These are phyloP conservation scores for Neoascia interrupta DNA, from an alignment of 2,888 invertebrate genomes.

Conservation along the genomic window DNA sequence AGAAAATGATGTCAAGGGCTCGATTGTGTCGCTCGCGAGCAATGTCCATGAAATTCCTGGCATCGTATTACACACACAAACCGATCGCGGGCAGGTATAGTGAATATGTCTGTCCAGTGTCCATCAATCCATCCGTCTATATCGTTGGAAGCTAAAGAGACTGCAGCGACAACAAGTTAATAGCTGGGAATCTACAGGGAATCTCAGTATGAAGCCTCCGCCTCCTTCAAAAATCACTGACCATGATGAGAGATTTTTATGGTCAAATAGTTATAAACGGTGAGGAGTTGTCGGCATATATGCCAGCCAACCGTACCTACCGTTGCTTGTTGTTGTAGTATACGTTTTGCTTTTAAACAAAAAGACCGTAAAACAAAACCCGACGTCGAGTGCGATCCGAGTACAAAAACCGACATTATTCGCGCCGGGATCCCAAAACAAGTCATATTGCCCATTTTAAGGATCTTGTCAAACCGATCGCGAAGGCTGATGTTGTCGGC, in stretches of 20 bases:
- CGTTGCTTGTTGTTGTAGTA: constrained; percentile 19
- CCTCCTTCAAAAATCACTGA: constrained; percentile 44
- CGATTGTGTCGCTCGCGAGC: constrained; percentile 12
- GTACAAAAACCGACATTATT: constrained; percentile 66
- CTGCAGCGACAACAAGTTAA: constrained; percentile 56
- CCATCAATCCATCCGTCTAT: constrained; percentile 29
- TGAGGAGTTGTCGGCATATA: constrained; percentile 22
- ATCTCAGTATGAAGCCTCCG: constrained; percentile 34
- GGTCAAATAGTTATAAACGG: constrained; percentile 67
- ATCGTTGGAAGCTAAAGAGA: constrained; percentile 8
- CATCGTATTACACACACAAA: constrained; percentile 39
- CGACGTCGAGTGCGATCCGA: constrained; percentile 37
- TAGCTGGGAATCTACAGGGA: constrained; percentile 62
- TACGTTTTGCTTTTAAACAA: neutral
- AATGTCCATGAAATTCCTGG: constrained; percentile 20
- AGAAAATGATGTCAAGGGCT: constrained; percentile 68
- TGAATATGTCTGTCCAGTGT: constrained; percentile 49
- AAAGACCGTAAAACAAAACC: constrained; percentile 45
- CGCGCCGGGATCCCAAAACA: constrained; percentile 70
- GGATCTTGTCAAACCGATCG: constrained; percentile 70
- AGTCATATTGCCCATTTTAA: constrained; percentile 75
- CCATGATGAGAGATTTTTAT: constrained; percentile 57
- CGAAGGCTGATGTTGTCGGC: constrained; percentile 23
- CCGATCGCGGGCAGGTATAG: constrained; percentile 20
- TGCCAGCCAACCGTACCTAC: constrained; percentile 24